phyloP scores from a whole-genome alignment of 2,888 invertebrate species.

The Lepidochitona cinerea region DNA sequence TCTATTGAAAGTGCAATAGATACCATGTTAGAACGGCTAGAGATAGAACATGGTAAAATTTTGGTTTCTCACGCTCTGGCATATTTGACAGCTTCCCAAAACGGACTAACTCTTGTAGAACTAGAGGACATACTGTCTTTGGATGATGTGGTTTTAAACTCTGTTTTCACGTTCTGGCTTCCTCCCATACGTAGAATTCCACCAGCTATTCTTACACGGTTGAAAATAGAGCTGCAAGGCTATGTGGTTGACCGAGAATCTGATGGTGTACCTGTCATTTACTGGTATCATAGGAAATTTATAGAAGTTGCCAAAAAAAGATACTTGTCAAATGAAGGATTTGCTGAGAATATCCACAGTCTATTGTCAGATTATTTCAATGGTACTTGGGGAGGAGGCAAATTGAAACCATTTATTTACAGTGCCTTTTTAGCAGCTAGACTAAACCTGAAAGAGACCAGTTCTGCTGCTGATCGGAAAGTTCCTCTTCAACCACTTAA shows the following conservation, averaged over 20 bases:
- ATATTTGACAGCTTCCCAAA: slow-evolving; percentile 47
- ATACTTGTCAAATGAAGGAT: slow-evolving; percentile 19
- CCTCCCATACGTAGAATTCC: slow-evolving; percentile 51
- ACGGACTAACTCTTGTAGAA: slow-evolving; percentile 44
- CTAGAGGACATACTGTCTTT: slow-evolving; percentile 43
- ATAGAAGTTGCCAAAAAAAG: slow-evolving; percentile 23
- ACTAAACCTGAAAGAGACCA: background rate
- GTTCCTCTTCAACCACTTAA: slow-evolving; percentile 33
- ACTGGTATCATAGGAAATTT: slow-evolving; percentile 43
- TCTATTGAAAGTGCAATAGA: background rate
- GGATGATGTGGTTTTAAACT: slow-evolving; percentile 42
- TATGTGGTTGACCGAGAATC: slow-evolving; percentile 49
- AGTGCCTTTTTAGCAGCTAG: slow-evolving; percentile 6
- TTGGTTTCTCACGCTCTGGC: slow-evolving; percentile 40
- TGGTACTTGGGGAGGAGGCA: slow-evolving; percentile 30
- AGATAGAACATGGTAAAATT: slow-evolving; percentile 35
- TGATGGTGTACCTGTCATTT: slow-evolving; percentile 35
- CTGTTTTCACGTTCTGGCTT: slow-evolving; percentile 42
- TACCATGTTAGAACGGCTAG: slow-evolving; percentile 39
- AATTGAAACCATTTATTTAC: slow-evolving; percentile 5
- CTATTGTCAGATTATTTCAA: slow-evolving; percentile 74
- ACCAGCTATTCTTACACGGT: slow-evolving; percentile 43
- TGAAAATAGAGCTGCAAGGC: slow-evolving; percentile 33
- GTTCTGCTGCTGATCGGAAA: slow-evolving; percentile 22
- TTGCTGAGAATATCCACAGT: slow-evolving; percentile 72